Base-by-base conservation (phyloP, 2,113 vertebrate genomes). In the Peromyscus californicus region DNA sequence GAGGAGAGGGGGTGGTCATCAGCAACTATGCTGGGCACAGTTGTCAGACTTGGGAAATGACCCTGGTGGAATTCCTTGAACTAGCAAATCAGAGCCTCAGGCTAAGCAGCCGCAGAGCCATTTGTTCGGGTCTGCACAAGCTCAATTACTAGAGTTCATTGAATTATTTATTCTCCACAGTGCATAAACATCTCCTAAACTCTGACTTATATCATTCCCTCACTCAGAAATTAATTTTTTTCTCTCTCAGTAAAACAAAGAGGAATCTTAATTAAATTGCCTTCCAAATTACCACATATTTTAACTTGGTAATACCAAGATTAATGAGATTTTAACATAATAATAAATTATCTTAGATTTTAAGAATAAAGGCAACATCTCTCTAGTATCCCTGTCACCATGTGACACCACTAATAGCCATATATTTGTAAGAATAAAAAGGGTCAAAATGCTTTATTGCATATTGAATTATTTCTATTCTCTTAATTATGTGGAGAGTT, bases 251-350 rank as follows among this genome's bases (percentile, higher is more conserved):
- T 70, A 80, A 15, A 83, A 42, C 75, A 93, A 92, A 96, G 29
- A 86, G 61, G 83, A 67, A 67, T 54, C 36, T n/a, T 78, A 70
- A 95, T 48, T 76, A 75, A 95, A 83, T 15, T 82, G 31, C 59
- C 89, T 89, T 48, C 22, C 92, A 57, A 94, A 87, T 83, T 76
- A 88, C 65, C 33, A 72, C 59, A 85, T 26, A 76, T 89, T 97
- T 90, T 78, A 88, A 90, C 63, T 72, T 54, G 51, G 10, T 45
- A 90, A 83, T 96, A 33, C 13, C 54, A 59, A 22, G 26, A 95
- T 91, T 85, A 85, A 83, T 69, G 61, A 94, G 63, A 96, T 88
- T 83, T 90, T 85, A 96, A 72, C 48, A 78, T 1, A 84, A 84
- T 94, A 63, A 57, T 78, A 67, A 82, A 74, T 84, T 91, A 78